Evolutionary conservation across 2,797 vertebrate genomes (phyloP).

Genomic region (Gymnoscopelus braueri): DNA sequence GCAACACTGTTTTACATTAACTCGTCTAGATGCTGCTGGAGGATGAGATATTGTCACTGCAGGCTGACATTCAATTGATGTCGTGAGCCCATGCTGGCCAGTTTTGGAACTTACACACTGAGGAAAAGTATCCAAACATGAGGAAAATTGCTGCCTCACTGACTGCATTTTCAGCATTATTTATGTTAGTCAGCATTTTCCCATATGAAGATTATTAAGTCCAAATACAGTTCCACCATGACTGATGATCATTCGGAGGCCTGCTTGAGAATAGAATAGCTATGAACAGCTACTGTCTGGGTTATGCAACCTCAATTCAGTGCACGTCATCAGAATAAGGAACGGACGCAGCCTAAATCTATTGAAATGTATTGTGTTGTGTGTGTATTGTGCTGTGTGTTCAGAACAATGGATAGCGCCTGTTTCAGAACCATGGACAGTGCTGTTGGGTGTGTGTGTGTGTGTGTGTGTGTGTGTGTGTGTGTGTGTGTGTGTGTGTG

Average conservation of each 20-base stretch:
- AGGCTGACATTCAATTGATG: slow-evolving; percentile 8
- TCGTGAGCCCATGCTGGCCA: background rate
- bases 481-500: slow-evolving; percentile 4
- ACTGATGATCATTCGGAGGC: slow-evolving; percentile 22
- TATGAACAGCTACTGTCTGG: slow-evolving; percentile 12
- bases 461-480: too few species aligned
- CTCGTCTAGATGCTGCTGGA: background rate
- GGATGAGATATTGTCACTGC: slow-evolving; percentile 7
- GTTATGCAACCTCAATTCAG: slow-evolving; percentile 20
- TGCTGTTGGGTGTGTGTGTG: too few species aligned
- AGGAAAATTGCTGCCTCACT: slow-evolving; percentile 5
- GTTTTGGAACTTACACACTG: background rate
- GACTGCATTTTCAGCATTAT: slow-evolving; percentile 20
- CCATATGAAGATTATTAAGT: slow-evolving; percentile 25
- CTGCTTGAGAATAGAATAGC: slow-evolving; percentile 9
- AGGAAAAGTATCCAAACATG: background rate
- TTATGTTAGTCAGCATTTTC: slow-evolving; percentile 28
- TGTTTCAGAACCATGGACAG: too few species aligned
- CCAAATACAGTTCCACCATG: slow-evolving; percentile 16
- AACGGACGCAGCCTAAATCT: background rate
- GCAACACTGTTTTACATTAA: background rate
- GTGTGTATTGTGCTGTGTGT: too few species aligned
- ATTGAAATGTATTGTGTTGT: background rate
- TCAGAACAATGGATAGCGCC: too few species aligned
- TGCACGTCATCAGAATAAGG: slow-evolving; percentile 13